Evolutionary conservation across 2,888 invertebrate species (phyloP).

Genomic region (Tortricodes alternella): DNA sequence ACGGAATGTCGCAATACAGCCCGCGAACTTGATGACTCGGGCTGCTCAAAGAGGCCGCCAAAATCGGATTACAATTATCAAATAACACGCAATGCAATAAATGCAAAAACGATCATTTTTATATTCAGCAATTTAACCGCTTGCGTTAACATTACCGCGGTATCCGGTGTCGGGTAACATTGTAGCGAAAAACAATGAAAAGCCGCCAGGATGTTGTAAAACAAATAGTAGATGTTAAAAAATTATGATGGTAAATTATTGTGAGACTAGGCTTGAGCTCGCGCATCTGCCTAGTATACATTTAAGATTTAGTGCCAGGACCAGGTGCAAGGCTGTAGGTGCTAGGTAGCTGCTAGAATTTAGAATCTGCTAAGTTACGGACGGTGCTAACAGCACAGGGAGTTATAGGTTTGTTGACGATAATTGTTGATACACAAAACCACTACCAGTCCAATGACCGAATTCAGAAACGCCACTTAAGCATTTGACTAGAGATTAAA

Average conservation of each 20-base stretch:
- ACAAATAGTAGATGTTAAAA: slow-evolving; percentile 2
- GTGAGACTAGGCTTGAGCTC: not conserved
- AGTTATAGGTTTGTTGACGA: no score
- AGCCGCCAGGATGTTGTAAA: slow-evolving; percentile 20
- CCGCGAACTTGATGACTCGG: slow-evolving; percentile 4
- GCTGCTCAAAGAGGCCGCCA: slow-evolving; percentile 12
- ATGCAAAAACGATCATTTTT: slow-evolving; percentile 4
- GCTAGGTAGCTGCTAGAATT: no score
- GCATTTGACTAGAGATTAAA: no score
- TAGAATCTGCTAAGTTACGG: no score
- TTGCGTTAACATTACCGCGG: slow-evolving; percentile 2
- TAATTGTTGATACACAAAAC: no score
- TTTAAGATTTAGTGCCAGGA: no score
- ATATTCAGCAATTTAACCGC: not conserved
- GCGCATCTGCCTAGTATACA: not conserved
- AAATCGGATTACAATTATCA: slow-evolving; percentile 9
- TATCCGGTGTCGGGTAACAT: slow-evolving; percentile 25
- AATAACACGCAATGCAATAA: slow-evolving; percentile 6
- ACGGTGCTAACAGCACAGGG: no score
- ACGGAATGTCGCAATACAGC: slow-evolving; percentile 11
- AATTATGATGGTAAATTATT: not conserved
- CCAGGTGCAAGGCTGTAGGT: no score
- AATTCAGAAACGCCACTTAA: no score
- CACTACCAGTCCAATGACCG: no score
- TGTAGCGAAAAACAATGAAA: slow-evolving; percentile 24